Percentiles rank a stretch among this genome's conserved stretches.
phyloP scores from a whole-genome alignment of 2,113 vertebrate genomes.

The Poeciliopsis retropinna region DNA sequence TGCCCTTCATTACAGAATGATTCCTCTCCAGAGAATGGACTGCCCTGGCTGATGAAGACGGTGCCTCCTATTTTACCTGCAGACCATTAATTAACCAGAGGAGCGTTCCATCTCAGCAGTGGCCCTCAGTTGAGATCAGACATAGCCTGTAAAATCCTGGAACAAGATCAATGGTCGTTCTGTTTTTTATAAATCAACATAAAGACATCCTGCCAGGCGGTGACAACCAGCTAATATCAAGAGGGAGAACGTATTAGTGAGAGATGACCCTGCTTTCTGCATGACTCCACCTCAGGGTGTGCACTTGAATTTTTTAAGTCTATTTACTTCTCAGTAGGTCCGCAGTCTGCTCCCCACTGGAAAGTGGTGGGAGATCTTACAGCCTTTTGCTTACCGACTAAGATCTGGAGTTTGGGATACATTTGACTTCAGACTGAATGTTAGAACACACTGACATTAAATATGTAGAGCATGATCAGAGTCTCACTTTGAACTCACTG shows the following conservation, averaged over 20 bases:
- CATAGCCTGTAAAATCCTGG: conserved; percentile 48
- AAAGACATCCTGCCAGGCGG: conserved; percentile 45
- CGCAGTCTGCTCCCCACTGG: neutral
- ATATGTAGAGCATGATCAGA: neutral
- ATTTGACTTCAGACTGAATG: neutral
- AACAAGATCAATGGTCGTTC: conserved; percentile 56
- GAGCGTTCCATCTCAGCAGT: conserved; percentile 46
- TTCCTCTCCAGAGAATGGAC: conserved; percentile 58
- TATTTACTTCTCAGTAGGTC: neutral
- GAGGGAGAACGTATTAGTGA: conserved; percentile 35
- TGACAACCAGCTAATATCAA: conserved; percentile 57
- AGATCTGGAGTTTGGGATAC: too few relatives aligned
- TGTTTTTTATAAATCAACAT: conserved; percentile 47
- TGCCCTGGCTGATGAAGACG: conserved; percentile 46
- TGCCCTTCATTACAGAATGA: conserved; percentile 64
- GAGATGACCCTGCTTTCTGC: conserved; percentile 19
- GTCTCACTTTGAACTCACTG: neutral
- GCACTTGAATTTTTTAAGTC: conserved; percentile 3
- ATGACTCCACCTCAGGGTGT: conserved; percentile 1
- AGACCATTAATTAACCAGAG: conserved; percentile 70
- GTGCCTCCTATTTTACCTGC: conserved; percentile 59
- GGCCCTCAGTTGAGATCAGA: conserved; percentile 50
- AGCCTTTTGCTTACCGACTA: neutral
- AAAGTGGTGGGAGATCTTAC: neutral
- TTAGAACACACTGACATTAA: neutral